phyloP scores from a whole-genome alignment of 2,113 vertebrate species.

The Actenoides lindsayi region DNA sequence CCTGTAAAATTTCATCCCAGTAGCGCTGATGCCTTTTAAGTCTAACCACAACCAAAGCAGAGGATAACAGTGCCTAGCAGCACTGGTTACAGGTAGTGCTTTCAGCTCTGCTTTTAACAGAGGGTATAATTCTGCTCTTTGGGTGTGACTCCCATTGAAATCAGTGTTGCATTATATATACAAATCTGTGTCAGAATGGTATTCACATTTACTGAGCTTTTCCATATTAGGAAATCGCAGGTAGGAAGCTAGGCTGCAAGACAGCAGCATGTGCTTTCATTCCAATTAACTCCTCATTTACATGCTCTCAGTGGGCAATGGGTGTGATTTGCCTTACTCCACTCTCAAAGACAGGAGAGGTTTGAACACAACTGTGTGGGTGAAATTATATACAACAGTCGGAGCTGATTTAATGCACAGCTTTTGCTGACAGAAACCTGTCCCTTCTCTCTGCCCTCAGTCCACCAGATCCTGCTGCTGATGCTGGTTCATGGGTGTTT shows the following conservation, averaged over 20 bases:
- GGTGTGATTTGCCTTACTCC: not conserved
- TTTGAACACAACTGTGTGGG: not conserved
- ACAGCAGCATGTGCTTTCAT: not conserved
- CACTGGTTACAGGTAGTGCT: not conserved
- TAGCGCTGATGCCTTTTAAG: not conserved
- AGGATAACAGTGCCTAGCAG: not conserved
- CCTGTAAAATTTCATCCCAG: not conserved
- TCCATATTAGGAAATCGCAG: not conserved
- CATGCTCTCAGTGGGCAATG: not conserved
- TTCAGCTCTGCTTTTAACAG: not conserved
- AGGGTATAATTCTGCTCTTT: not conserved
- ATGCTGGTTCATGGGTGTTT: not conserved
- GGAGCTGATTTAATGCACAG: not conserved
- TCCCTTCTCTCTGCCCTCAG: not conserved
- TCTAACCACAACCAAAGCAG: not conserved
- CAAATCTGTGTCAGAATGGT: not conserved
- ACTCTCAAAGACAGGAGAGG: not conserved
- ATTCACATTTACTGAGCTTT: not conserved
- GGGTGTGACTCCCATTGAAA: not conserved
- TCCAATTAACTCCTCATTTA: conserved; percentile 21
- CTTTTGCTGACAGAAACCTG: not conserved
- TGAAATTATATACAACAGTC: not conserved
- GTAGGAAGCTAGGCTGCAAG: not conserved
- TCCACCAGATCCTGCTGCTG: not conserved
- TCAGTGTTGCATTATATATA: not conserved